Evolutionary conservation across 2,113 vertebrate species (phyloP), one percentile per base, ranked within the genome.

Genomic region (Toxostoma redivivum): DNA sequence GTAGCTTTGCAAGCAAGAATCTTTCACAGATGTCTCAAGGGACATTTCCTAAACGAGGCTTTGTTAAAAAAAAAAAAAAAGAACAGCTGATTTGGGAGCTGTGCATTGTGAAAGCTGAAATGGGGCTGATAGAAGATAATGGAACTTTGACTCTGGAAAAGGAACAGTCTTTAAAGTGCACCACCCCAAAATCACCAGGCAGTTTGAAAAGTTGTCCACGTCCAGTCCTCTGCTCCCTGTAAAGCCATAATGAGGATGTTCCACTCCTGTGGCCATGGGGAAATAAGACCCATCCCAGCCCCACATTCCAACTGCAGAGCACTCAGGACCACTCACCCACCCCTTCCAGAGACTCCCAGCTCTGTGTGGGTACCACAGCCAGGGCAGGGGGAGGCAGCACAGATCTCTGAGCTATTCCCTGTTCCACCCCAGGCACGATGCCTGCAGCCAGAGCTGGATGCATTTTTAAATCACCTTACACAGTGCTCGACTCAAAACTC

Each of bases 251-350:
- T 1, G 8, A 82, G 42, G 6, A n/a, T 1, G 24, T 48, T 64
- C 37, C 21, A 25, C 15, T 24, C 23, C 35, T 0, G 0, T 35
- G 40, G 76, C n/a, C 31, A 4, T 3, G 8, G 47, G 14, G 13
- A 74, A 72, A 76, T 0, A 20, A 38, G 15, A 37, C 12, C 35
- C 35, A 19, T 1, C 45, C 53, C 54, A 67, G 62, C 15, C 54
- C 18, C 58, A 92, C 13, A 21, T 2, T n/a, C 65, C 79, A 35
- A 8, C 11, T 9, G 28, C 58, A 72, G 45, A 31, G 45, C 25
- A 10, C 66, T 45, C 56, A 73, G 64, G 19, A 24, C 4, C 45
- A 15, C 28, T 30, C 54, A n/a, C 2, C 67, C 67, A 12, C 6
- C 42, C 42, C n/a, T 23, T 45, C 12, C 70, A 25, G 23, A 30